phyloP scores from a whole-genome alignment of 1,140 invertebrate genomes.

The Riptortus pedestris region DNA sequence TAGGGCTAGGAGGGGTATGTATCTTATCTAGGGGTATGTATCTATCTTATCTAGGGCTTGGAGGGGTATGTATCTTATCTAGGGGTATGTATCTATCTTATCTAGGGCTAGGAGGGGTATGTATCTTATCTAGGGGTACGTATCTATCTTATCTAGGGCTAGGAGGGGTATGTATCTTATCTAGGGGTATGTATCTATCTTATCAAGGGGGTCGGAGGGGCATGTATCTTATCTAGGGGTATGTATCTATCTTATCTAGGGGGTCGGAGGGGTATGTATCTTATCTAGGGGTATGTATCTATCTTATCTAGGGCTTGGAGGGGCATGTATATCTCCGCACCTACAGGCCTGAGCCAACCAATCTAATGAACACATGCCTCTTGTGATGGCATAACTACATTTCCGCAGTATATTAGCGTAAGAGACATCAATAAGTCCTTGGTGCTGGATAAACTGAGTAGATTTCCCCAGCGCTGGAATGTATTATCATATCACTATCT shows the following conservation, averaged over 20 bases:
- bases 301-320: slow-evolving; percentile 67
- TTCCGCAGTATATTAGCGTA: no score
- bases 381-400: no score
- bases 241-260: slow-evolving; percentile 59
- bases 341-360: not conserved
- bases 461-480: no score
- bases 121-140: no score
- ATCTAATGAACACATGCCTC: no score
- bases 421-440: no score
- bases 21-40: no score
- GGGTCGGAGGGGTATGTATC: slow-evolving; percentile 58
- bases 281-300: no score
- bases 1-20: slow-evolving; percentile 65
- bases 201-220: slow-evolving; percentile 65
- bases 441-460: no score
- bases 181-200: slow-evolving; percentile 55
- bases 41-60: slow-evolving; percentile 67
- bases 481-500: no score
- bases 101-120: slow-evolving; percentile 59
- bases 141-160: slow-evolving; percentile 63
- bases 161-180: slow-evolving; percentile 58
- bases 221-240: no score
- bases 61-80: slow-evolving; percentile 54
- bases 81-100: slow-evolving; percentile 55
- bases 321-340: slow-evolving; percentile 51